phyloP scores from a whole-genome alignment of 2,797 vertebrate genomes.

The Halcyon smyrnensis region DNA sequence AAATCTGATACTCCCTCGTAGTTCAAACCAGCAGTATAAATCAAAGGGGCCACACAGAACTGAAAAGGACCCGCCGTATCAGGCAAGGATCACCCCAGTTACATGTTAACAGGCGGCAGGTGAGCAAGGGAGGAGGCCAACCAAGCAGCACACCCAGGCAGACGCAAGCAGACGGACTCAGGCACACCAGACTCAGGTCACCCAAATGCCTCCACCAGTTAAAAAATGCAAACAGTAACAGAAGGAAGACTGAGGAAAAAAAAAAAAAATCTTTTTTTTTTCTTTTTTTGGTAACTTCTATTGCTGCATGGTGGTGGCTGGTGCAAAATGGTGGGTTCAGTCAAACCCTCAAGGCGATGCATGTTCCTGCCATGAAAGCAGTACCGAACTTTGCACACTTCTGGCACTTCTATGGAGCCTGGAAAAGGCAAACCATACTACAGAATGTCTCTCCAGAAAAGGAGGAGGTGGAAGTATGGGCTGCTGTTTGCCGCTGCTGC shows the following conservation, averaged over 20 bases:
- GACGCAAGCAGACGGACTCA: neutral
- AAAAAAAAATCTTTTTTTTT: neutral
- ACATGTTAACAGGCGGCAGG: neutral
- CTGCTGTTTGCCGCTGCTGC: neutral
- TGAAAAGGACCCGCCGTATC: neutral
- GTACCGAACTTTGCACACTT: neutral
- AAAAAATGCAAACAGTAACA: neutral
- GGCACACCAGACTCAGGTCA: neutral
- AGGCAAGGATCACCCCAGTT: neutral
- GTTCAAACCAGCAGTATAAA: slow-evolving; percentile 35
- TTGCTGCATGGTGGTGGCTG: rapidly evolving
- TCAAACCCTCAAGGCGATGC: neutral
- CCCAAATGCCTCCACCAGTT: neutral
- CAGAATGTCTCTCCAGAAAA: neutral
- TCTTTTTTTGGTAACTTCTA: neutral
- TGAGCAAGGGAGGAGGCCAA: neutral
- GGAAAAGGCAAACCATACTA: neutral
- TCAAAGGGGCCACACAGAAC: slow-evolving; percentile 36
- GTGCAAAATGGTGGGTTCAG: neutral
- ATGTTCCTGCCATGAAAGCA: neutral
- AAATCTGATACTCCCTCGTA: slow-evolving; percentile 30
- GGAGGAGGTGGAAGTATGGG: rapidly evolving
- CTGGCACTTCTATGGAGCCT: neutral
- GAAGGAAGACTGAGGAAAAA: neutral
- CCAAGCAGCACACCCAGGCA: neutral